Conservation (phyloP, 2,797 vertebrate genomes). For the Paratrypauchen microcephalus region DNA sequence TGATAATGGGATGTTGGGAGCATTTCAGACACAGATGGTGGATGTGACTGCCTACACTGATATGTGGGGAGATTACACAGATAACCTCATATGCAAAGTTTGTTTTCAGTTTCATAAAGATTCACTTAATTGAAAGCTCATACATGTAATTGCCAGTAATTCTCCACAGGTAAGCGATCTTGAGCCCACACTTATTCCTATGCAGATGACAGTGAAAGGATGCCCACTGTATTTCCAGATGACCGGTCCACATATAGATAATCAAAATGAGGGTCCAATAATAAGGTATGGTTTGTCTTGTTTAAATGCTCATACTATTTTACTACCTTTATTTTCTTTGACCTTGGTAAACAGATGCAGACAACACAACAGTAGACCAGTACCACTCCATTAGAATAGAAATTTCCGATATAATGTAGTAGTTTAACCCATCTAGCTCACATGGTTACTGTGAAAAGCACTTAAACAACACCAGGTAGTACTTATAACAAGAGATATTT, state of each 20-base stretch:
- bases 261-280: constrained; percentile 71
- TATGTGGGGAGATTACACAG: constrained; percentile 95
- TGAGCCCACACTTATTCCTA: constrained; percentile 72
- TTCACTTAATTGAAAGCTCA: neutral
- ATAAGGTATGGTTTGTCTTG: constrained; percentile 71
- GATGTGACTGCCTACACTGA: constrained; percentile 84
- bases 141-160: neutral
- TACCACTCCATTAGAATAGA: no score
- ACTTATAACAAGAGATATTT: neutral
- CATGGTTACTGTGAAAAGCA: neutral
- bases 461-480: neutral
- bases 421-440: neutral
- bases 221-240: constrained; percentile 90
- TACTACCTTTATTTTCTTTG: neutral
- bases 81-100: constrained; percentile 88
- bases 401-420: no score
- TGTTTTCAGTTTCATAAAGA: constrained; percentile 12
- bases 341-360: neutral
- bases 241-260: constrained; percentile 73
- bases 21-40: constrained; percentile 80
- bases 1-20: constrained; percentile 74
- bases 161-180: constrained; percentile 83
- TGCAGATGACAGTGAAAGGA: constrained; percentile 86
- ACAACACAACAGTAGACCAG: neutral
- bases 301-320: neutral